Conservation (phyloP, 2,113 vertebrate genomes). For the Salvelinus namaycush region DNA sequence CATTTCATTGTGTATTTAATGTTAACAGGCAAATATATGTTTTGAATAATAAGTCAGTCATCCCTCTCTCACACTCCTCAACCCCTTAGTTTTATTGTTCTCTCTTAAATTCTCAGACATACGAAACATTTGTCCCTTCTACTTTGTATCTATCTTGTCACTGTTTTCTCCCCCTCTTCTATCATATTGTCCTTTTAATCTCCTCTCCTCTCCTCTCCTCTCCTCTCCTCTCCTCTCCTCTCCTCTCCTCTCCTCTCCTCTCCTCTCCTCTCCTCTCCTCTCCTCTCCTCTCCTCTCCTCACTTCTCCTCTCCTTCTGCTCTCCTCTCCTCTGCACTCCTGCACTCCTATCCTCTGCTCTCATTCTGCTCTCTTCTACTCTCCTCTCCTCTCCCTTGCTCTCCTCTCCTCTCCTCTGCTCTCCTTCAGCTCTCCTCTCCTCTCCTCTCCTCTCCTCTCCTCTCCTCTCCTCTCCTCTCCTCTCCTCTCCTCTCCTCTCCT, state of each 20-base stretch:
- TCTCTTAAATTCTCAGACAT: not conserved
- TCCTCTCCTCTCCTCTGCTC: too few relatives aligned
- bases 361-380: not conserved
- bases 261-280: too few relatives aligned
- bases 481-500: too few relatives aligned
- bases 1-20: not conserved
- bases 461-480: too few relatives aligned
- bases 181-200: not conserved
- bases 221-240: not conserved
- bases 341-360: not conserved
- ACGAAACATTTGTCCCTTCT: not conserved
- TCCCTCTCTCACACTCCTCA: too few relatives aligned
- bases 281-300: too few relatives aligned
- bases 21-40: not conserved
- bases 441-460: too few relatives aligned
- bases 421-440: too few relatives aligned
- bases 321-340: not conserved
- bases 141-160: slow-evolving; percentile 13
- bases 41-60: not conserved
- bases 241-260: too few relatives aligned
- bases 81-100: slow-evolving; percentile 13
- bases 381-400: not conserved
- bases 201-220: not conserved
- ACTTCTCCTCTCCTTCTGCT: not conserved
- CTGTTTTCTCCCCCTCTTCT: not conserved